Base-by-base conservation (phyloP, 53 echinoderm and acorn worm species). In the Echinarachnius parma region DNA sequence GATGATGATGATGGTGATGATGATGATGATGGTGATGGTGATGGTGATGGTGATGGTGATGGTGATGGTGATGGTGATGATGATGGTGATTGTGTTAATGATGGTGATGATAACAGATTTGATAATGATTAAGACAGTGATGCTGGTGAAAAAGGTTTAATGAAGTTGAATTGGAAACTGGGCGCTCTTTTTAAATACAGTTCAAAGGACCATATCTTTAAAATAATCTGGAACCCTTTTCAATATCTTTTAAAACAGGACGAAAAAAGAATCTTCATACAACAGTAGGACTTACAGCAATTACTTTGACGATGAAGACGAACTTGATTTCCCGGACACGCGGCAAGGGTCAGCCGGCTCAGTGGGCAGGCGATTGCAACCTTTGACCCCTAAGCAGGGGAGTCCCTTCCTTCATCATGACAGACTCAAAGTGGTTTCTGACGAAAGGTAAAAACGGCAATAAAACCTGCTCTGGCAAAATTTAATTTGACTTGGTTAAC, bases 371-470 rank as follows among this genome's bases (percentile, higher is more conserved):
- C 54, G 39, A 28, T 42, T 72, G 8, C 35, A 72, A 22, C 72
- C 72, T 0, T 15, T 72, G 34, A 54, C 33, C 72, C 26, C 21
- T 28, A 54, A 5, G 9, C n/a, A 44, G 15, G 10, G 8, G n/a
- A 50, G 75, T 79, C 86, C 78, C 15, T 53, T 76, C 48, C 82
- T 86, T 48, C 89, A 84, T 27, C 89, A 89, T 46, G 77, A 89
- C 21, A 80, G 84, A 22, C 28, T 89, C 23, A 55, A 53, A 49
- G 78, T 78, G 0, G 64, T 80, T 16, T 76, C 52, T 27, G 76
- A 77, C 50, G 84, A 77, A 23, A 81, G 81, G 89, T 89, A 78
- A 64, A n/a, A n/a, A n/a, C n/a, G n/a, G n/a, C n/a, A n/a, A n/a
- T n/a, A n/a, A n/a, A n/a, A n/a, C n/a, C n/a, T n/a, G n/a, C n/a